Conservation (phyloP, 2,888 invertebrate species). For the Heteromyza rotundicornis region DNA sequence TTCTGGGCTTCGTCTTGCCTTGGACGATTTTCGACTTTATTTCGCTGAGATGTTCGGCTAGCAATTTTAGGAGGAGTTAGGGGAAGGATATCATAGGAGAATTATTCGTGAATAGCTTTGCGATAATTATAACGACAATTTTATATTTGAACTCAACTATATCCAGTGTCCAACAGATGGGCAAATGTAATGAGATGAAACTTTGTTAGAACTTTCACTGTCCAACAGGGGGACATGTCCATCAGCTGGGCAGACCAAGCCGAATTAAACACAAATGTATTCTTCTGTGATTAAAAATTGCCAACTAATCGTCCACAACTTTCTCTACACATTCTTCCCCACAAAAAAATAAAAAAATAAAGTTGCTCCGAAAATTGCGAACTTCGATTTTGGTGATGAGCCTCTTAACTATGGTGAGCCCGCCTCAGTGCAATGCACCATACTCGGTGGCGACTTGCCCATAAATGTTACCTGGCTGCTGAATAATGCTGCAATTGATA, state of each 20-base stretch:
- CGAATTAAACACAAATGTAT: conserved; percentile 38
- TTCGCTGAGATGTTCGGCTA: too few relatives aligned
- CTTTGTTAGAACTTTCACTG: background rate
- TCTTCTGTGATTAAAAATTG: conserved; percentile 31
- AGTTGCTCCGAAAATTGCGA: conserved; percentile 66
- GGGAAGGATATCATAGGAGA: too few relatives aligned
- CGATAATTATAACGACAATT: too few relatives aligned
- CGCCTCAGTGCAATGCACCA: conserved; percentile 68
- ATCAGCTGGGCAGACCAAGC: too few relatives aligned
- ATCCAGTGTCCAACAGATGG: too few relatives aligned
- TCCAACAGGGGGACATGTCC: too few relatives aligned
- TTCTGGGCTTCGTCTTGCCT: too few relatives aligned
- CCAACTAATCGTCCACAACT: background rate
- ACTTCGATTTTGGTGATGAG: conserved; percentile 70
- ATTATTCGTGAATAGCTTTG: too few relatives aligned
- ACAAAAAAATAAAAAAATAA: too few relatives aligned
- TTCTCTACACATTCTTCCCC: background rate
- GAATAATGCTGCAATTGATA: conserved; percentile 64
- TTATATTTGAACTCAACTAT: too few relatives aligned
- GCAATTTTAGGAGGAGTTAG: too few relatives aligned
- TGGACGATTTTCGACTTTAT: too few relatives aligned
- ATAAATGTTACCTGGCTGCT: conserved; percentile 67
- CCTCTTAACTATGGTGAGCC: conserved; percentile 76
- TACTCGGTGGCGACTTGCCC: conserved; percentile 66
- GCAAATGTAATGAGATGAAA: background rate